phyloP scores from a whole-genome alignment of 2,113 vertebrate genomes.

The Psilopogon haemacephalus region DNA sequence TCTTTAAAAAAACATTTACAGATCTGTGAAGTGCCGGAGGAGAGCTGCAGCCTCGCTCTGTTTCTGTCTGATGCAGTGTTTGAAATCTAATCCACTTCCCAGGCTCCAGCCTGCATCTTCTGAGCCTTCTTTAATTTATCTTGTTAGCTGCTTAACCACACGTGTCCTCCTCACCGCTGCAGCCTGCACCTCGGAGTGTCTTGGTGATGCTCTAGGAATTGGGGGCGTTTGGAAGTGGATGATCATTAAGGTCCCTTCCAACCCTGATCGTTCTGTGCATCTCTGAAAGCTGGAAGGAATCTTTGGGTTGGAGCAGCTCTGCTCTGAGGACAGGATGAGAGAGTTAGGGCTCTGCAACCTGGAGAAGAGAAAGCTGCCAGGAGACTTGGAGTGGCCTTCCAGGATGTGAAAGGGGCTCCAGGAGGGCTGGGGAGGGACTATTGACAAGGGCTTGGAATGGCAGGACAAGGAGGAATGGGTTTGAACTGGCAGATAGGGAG shows the following conservation, averaged over 20 bases:
- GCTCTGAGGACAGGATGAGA: no score
- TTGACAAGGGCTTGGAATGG: no score
- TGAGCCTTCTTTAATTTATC: not conserved
- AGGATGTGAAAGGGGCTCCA: no score
- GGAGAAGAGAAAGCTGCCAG: no score
- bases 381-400: no score
- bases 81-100: constrained; percentile 74
- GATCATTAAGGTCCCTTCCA: no score
- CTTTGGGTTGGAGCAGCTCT: not conserved
- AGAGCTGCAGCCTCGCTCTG: constrained; percentile 75
- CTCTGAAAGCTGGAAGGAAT: not conserved
- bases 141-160: not conserved
- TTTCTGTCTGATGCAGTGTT: constrained; percentile 64
- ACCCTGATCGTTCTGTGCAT: no score
- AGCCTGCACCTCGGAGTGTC: not conserved
- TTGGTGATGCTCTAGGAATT: not conserved
- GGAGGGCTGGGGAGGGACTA: no score
- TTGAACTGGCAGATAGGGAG: no score
- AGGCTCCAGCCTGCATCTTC: not conserved
- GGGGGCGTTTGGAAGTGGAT: no score
- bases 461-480: no score
- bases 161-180: not conserved
- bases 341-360: no score
- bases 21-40: constrained; percentile 78
- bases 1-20: constrained; percentile 85